Evolutionary conservation across 1,140 invertebrate species (phyloP).

Genomic region (Macrosteles quadrilineatus): DNA sequence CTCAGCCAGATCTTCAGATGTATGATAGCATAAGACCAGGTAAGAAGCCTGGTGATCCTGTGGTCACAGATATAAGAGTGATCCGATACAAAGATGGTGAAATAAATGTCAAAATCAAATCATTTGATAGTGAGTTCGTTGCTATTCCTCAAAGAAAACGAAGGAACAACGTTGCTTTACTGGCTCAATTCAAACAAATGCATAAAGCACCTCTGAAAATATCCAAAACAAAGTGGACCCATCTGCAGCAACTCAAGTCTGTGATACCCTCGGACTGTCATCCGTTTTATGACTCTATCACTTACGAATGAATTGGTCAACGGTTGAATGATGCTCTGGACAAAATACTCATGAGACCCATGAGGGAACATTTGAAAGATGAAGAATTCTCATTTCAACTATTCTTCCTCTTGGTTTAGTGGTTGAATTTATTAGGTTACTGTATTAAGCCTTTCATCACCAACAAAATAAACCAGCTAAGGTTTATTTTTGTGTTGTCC

Average conservation of each 20-base stretch:
- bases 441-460: not conserved
- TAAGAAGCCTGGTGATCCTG: not conserved
- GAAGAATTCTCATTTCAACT: not conserved
- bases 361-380: not conserved
- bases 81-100: not conserved
- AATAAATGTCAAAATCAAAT: not conserved
- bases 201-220: not conserved
- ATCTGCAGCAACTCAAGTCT: not conserved
- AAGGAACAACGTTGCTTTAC: not conserved
- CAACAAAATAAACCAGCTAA: not conserved
- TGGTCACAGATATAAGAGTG: not conserved
- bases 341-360: not conserved
- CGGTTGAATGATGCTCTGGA: not conserved
- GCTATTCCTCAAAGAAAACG: not conserved
- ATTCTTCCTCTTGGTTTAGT: not conserved
- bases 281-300: constrained; percentile 1
- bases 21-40: not conserved
- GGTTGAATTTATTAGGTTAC: not conserved
- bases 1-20: not conserved
- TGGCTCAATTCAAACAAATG: not conserved
- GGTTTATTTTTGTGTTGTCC: not conserved
- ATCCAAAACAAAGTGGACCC: not conserved
- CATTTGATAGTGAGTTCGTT: not conserved
- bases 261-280: not conserved
- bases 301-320: not conserved